Base-by-base conservation (phyloP, 2,888 invertebrate species). In the Mactromeris polynyma region DNA sequence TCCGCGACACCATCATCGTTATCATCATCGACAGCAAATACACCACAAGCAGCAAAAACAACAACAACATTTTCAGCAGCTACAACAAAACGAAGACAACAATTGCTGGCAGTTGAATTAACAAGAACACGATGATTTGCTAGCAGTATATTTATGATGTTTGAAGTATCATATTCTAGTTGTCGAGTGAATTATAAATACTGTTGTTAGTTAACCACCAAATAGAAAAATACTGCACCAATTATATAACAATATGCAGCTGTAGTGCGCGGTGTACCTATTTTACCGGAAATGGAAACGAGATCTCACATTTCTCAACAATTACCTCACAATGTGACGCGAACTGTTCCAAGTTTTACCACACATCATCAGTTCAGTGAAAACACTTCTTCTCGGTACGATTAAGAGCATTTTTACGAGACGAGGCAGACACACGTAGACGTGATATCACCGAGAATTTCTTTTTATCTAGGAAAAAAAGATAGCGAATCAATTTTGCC, bases 401-500 rank as follows among this genome's bases (percentile, higher is more conserved):
- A 17, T 33, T 33, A n/a, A 36, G 36, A 73, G 73, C 2, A 1
- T 58, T 33, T 73, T 73, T 17, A 73, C 33, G 33, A 73, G 73
- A 36, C 17, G 9, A 14, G 36, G 36, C 73, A 73, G 73, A 33
- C 73, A 36, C 14, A 73, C 33, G 73, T 73, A 73, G 73, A 17
- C 73, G 19, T 73, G 26, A 17, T 73, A 73, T 73, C 73, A 1
- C 36, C 17, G 31, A 36, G 73, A 73, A 73, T n/a, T 73, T 33
- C 73, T 73, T 73, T 73, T 73, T 73, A 73, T 73, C 73, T 73
- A 6, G 4, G 73, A 73, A 73, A 58, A 54, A 36, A 26, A 73
- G 73, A 73, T 73, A 73, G 36, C 33, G 73, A 73, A 73, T 73
- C 73, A 73, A 73, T 73, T 73, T 73, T 73, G 36, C 73, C 73